Evolutionary conservation across 2,113 vertebrate genomes (phyloP).

Genomic region (Silurus meridionalis): DNA sequence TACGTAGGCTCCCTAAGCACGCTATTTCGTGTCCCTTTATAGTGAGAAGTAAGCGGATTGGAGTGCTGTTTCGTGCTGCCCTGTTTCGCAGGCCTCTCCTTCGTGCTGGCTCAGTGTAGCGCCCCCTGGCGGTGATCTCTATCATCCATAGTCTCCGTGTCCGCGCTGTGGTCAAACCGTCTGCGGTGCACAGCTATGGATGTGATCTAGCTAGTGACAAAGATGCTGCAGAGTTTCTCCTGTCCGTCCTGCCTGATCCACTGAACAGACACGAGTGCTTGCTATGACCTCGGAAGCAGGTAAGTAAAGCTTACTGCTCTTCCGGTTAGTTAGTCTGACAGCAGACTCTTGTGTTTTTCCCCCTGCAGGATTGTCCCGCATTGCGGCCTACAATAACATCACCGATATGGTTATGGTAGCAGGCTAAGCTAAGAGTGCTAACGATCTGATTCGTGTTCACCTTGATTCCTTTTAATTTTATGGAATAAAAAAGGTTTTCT

Average conservation of each 20-base stretch:
- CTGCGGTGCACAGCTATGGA: constrained; percentile 44
- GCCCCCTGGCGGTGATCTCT: background rate
- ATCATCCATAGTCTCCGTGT: background rate
- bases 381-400: constrained; percentile 51
- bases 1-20: background rate
- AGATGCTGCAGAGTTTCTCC: constrained; percentile 50
- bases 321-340: background rate
- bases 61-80: background rate
- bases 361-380: constrained; percentile 48
- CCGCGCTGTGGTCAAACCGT: constrained; percentile 29
- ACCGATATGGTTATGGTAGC: background rate
- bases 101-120: background rate
- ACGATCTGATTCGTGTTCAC: background rate
- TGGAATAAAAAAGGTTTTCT: background rate
- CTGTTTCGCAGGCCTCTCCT: background rate
- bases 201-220: constrained; percentile 48
- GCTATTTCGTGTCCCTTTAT: background rate
- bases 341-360: constrained; percentile 9
- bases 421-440: background rate
- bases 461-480: background rate
- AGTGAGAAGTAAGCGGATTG: background rate
- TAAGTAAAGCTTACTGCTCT: constrained; percentile 5
- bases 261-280: constrained; percentile 31
- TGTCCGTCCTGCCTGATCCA: constrained; percentile 3
- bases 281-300: constrained; percentile 53